phyloP scores from a whole-genome alignment of 1,140 invertebrate species.

The Sminthurinus signatus region DNA sequence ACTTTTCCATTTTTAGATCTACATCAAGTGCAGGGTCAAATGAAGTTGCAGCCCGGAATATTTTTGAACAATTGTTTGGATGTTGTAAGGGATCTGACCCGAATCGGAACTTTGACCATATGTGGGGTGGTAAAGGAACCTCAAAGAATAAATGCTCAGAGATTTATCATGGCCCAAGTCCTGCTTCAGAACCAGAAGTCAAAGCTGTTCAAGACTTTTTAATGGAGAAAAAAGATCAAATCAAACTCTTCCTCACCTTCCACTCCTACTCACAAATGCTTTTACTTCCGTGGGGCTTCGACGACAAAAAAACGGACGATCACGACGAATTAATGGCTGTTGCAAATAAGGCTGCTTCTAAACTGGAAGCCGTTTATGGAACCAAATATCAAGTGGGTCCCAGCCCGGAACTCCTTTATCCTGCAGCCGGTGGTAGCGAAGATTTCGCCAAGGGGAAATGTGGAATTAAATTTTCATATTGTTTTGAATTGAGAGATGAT shows the following conservation, averaged over 20 bases:
- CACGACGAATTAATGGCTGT: constrained; percentile 7
- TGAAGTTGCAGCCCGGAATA: too few species aligned
- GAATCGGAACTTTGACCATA: constrained; percentile 39
- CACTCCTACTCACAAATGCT: constrained; percentile 72
- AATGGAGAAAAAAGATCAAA: constrained; percentile 50
- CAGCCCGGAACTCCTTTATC: constrained; percentile 2
- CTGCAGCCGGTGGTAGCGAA: constrained; percentile 18
- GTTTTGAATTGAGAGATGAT: constrained; percentile 50
- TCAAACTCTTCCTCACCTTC: constrained; percentile 70
- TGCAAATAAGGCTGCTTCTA: constrained; percentile 2
- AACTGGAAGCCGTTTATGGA: constrained; percentile 14
- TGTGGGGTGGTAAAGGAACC: constrained; percentile 61
- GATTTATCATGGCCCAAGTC: constrained; percentile 70
- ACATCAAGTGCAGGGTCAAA: too few species aligned
- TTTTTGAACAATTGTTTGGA: constrained; percentile 54
- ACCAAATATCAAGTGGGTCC: constrained; percentile 8
- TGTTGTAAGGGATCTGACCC: constrained; percentile 41
- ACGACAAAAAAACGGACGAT: not conserved
- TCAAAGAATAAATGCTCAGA: constrained; percentile 82
- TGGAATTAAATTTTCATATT: constrained; percentile 69
- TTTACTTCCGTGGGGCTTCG: constrained; percentile 18
- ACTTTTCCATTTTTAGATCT: too few species aligned
- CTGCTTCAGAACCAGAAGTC: constrained; percentile 91
- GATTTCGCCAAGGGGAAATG: constrained; percentile 63
- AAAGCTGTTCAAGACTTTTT: constrained; percentile 62